Percentiles rank a stretch among this genome's conserved stretches.
These are phyloP conservation scores for Alauda arvensis DNA, from an alignment of 2,797 vertebrate species.

Conservation along the genomic window DNA sequence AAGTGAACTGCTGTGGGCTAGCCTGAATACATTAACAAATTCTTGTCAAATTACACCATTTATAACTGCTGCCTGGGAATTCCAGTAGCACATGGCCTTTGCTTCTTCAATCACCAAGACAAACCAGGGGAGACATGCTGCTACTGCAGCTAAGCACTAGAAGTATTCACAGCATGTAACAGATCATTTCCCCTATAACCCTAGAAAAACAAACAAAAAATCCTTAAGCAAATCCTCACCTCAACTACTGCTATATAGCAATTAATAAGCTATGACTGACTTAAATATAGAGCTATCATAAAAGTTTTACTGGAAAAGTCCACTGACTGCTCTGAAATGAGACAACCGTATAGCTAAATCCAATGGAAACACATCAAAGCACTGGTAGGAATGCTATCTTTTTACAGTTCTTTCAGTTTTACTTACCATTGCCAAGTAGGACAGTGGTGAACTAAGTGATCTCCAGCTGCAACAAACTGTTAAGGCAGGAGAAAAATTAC, in stretches of 20 bases:
- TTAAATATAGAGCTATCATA: not conserved
- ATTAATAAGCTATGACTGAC: not conserved
- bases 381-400: not conserved
- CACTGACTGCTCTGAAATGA: not conserved
- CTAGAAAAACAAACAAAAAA: not conserved
- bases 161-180: not conserved
- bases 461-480: conserved; percentile 95
- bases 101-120: not conserved
- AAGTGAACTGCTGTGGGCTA: not conserved
- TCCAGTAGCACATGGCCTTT: not conserved
- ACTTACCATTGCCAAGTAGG: conserved; percentile 99
- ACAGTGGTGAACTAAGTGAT: conserved; percentile 97
- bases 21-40: not conserved
- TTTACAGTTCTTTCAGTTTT: not conserved
- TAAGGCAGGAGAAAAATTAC: conserved; percentile 17
- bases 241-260: not conserved
- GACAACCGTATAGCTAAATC: not conserved
- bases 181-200: not conserved
- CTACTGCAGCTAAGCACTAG: not conserved
- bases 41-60: not conserved
- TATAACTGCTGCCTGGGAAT: not conserved
- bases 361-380: not conserved
- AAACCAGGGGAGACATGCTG: not conserved
- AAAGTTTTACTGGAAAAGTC: not conserved
- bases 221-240: not conserved